Evolutionary conservation across 2,888 invertebrate genomes (phyloP).

Genomic region (Tenthredo scrophulariae): DNA sequence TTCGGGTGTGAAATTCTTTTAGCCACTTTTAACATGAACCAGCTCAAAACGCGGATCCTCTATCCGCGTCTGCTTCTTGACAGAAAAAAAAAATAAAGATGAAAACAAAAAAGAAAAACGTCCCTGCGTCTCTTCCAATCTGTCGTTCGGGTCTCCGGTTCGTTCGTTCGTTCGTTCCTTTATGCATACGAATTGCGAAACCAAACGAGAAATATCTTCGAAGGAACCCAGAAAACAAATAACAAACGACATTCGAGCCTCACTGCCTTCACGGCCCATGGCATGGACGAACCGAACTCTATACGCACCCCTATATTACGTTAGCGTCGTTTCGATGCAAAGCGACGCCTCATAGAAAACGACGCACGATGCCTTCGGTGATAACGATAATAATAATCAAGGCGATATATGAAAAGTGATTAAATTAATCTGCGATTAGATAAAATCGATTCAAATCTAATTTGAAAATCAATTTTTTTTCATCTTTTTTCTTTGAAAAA

Average conservation of each 20-base stretch:
- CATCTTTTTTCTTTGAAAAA: background rate
- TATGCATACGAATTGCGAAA: constrained; percentile 41
- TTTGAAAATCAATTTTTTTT: background rate
- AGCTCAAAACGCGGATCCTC: background rate
- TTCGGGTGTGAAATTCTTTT: constrained; percentile 20
- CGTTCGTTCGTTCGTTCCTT: constrained; percentile 3
- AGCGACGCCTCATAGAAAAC: background rate
- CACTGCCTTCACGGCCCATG: background rate
- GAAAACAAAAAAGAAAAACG: background rate
- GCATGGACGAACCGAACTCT: background rate
- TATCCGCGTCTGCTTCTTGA: background rate
- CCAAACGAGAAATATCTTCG: constrained; percentile 13
- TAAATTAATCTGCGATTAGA: background rate
- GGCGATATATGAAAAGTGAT: background rate
- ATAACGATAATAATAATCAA: constrained; percentile 9
- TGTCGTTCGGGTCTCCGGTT: constrained; percentile 28
- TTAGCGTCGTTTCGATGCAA: background rate
- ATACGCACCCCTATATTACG: background rate
- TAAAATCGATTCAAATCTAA: background rate
- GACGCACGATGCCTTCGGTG: background rate
- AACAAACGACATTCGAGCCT: constrained; percentile 25
- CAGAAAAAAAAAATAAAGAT: background rate
- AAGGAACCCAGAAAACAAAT: constrained; percentile 11
- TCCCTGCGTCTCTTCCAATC: constrained; percentile 20
- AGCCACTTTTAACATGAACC: background rate